Conservation (phyloP, 2,113 vertebrate genomes). For the Rafetus swinhoei region DNA sequence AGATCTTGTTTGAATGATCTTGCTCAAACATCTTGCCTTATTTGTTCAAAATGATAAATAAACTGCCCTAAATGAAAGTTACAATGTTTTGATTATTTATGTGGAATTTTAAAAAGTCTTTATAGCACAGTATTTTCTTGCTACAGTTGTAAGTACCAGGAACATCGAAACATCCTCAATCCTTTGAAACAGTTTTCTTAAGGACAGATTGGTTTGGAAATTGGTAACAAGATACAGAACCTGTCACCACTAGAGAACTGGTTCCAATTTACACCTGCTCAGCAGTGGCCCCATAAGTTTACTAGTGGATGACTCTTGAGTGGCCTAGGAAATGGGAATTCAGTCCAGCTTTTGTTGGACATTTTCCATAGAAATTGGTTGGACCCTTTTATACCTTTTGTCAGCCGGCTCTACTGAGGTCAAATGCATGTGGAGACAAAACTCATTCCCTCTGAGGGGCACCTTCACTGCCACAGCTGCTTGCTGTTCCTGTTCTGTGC, state of each 20-base stretch:
- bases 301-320: fast-evolving
- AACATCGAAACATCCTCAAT: background rate
- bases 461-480: background rate
- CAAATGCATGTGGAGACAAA: background rate
- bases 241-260: background rate
- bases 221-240: background rate
- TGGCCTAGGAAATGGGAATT: fast-evolving
- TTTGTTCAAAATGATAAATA: constrained; percentile 77
- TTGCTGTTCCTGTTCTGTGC: background rate
- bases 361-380: fast-evolving
- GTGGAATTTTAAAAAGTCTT: background rate
- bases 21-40: constrained; percentile 56
- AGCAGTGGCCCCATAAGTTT: fast-evolving
- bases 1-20: constrained; percentile 63
- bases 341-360: background rate
- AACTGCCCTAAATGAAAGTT: constrained; percentile 65
- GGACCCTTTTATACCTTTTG: background rate
- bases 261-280: background rate
- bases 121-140: background rate
- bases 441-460: fast-evolving
- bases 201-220: background rate
- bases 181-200: background rate
- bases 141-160: background rate
- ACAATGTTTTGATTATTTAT: background rate
- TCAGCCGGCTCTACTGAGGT: fast-evolving